Conservation (phyloP, 30 jellyfish, hydroid and myxozoan genomes). For the Nemopilema nomurai region DNA sequence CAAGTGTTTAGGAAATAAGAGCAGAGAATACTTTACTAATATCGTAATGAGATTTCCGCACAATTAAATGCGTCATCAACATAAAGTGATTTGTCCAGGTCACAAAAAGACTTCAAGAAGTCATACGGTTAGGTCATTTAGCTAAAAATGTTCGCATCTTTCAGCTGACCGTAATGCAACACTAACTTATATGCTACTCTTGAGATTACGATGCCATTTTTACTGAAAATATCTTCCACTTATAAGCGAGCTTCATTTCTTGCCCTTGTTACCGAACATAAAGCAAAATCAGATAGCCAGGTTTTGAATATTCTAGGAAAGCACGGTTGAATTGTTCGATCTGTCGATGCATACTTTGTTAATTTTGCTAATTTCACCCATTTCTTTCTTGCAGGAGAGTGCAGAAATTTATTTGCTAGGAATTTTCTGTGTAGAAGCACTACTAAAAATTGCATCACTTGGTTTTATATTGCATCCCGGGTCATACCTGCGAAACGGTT, state of each 20-base stretch:
- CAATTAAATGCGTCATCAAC: neutral
- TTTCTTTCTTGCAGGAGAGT: slow-evolving; percentile 68
- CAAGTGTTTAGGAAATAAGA: neutral
- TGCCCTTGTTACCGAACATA: no score
- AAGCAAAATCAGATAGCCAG: neutral
- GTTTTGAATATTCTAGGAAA: no score
- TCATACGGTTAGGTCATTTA: neutral
- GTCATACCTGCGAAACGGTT: slow-evolving; percentile 88
- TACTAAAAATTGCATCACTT: slow-evolving; percentile 78
- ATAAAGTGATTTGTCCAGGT: neutral
- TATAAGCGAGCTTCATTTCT: neutral
- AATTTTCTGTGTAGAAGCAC: slow-evolving; percentile 88
- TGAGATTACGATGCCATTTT: no score
- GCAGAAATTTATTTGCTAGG: slow-evolving; percentile 92
- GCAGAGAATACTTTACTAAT: neutral
- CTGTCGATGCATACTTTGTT: no score
- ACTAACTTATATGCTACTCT: no score
- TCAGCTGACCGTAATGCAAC: neutral
- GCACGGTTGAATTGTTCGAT: no score
- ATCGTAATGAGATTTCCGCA: neutral
- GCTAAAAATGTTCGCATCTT: neutral
- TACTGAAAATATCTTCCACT: neutral
- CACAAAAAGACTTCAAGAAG: neutral
- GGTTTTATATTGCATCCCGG: slow-evolving; percentile 98
- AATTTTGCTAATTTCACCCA: neutral